Percentiles rank a stretch among this genome's conserved stretches.
phyloP scores from a whole-genome alignment of 2,797 vertebrate genomes.

The Alosa sapidissima region DNA sequence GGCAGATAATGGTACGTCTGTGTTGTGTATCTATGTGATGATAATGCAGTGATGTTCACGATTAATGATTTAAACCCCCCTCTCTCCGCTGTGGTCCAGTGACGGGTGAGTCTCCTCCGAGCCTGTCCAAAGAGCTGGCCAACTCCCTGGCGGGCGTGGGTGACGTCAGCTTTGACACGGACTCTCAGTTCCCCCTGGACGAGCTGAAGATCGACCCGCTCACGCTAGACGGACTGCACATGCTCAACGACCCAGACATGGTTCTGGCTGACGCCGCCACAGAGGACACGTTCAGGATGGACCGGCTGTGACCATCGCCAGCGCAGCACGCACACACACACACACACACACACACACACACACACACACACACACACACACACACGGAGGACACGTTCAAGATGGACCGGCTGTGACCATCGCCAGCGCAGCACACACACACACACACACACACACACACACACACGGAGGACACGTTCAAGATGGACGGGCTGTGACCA shows the following conservation, averaged over 20 bases:
- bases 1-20: too few relatives aligned
- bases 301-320: conserved; percentile 82
- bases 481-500: too few relatives aligned
- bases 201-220: conserved; percentile 99
- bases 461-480: too few relatives aligned
- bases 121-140: conserved; percentile 97
- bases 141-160: conserved; percentile 89
- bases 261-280: conserved; percentile 95
- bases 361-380: too few relatives aligned
- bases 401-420: conserved; percentile 93
- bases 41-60: not conserved
- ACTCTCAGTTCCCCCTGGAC: conserved; percentile 97
- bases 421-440: too few relatives aligned
- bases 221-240: conserved; percentile 96
- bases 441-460: too few relatives aligned
- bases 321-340: too few relatives aligned
- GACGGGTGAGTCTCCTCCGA: conserved; percentile 95
- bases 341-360: too few relatives aligned
- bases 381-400: conserved; percentile 98
- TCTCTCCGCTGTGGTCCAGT: conserved; percentile 69
- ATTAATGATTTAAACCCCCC: conserved; percentile 5
- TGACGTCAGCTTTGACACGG: conserved; percentile 92
- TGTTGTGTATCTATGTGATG: not conserved
- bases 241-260: conserved; percentile 98
- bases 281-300: conserved; percentile 99